phyloP scores from a whole-genome alignment of 2,113 vertebrate species.

The Pelmatolapia mariae region DNA sequence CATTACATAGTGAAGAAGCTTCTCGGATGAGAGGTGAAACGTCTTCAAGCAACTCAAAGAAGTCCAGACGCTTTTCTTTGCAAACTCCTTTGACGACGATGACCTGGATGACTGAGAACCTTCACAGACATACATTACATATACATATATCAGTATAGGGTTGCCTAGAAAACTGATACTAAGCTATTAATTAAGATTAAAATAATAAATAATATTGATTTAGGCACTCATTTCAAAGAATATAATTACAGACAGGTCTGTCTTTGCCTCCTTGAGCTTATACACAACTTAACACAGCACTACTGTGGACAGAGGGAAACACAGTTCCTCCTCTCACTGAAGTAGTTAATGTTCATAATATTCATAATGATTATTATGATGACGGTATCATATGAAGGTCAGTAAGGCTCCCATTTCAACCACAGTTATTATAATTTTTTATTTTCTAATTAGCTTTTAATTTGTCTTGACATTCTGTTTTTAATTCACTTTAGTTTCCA shows the following conservation, averaged over 20 bases:
- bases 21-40: no score
- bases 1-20: no score
- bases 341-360: background rate
- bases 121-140: no score
- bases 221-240: background rate
- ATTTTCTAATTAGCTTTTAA: background rate
- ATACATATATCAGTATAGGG: background rate
- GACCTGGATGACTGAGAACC: no score
- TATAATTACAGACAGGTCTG: background rate
- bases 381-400: background rate
- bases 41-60: no score
- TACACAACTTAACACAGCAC: background rate
- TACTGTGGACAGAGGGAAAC: background rate
- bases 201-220: background rate
- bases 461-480: no score
- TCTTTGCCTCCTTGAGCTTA: background rate
- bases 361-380: background rate
- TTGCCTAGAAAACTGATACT: background rate
- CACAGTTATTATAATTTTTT: background rate
- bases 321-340: background rate
- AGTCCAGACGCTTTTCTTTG: no score
- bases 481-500: background rate
- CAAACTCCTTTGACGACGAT: no score
- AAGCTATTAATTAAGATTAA: background rate
- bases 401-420: background rate